phyloP scores from a whole-genome alignment of 2,113 vertebrate species.

The Petrocephalus zakoni region DNA sequence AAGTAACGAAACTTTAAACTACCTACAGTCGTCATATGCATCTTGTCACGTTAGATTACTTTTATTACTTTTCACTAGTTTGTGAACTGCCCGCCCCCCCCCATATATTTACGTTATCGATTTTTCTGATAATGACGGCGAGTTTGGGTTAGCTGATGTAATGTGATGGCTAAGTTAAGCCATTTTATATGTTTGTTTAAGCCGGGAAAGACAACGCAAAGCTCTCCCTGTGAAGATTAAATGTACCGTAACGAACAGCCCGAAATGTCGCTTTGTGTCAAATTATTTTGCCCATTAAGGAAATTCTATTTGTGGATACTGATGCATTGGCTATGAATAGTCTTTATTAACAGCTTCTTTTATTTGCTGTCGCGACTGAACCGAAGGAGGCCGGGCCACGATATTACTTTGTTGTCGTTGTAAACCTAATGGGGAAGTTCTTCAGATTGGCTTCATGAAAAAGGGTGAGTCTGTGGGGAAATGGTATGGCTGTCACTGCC shows the following conservation, averaged over 20 bases:
- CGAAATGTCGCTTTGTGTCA: neutral
- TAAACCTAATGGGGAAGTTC: neutral
- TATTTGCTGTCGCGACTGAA: neutral
- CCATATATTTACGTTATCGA: neutral
- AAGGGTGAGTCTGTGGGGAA: neutral
- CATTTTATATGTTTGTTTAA: neutral
- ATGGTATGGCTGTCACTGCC: neutral
- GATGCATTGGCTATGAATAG: neutral
- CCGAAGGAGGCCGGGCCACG: neutral
- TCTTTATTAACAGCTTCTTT: neutral
- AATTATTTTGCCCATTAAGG: neutral
- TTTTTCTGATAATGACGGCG: neutral
- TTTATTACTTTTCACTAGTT: slow-evolving; percentile 2
- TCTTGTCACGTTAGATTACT: neutral
- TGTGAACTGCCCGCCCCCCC: neutral
- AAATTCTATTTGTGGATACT: neutral
- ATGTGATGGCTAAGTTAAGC: neutral
- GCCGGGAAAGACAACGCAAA: neutral
- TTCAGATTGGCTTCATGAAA: neutral
- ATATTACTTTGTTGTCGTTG: neutral
- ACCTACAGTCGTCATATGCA: neutral
- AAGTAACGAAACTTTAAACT: neutral
- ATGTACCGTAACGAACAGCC: neutral
- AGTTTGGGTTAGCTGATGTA: neutral
- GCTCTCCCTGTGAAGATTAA: neutral